These are phyloP conservation scores for Agrypnia vestita DNA, from an alignment of 1,140 invertebrate genomes.

Conservation along the genomic window DNA sequence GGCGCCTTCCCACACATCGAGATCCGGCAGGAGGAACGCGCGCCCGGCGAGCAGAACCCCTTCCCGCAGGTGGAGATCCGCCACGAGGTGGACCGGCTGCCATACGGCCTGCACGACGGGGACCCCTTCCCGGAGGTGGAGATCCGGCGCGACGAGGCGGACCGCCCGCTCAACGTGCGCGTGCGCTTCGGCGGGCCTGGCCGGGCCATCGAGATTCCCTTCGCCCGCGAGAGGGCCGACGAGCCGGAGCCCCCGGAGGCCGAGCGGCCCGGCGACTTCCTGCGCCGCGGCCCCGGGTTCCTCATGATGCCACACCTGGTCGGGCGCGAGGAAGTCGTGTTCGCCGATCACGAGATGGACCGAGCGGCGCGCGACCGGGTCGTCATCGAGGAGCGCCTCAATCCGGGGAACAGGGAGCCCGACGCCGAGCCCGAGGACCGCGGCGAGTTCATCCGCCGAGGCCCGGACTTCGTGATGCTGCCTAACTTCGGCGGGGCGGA, in stretches of 20 bases:
- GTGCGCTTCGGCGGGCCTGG: constrained; percentile 2
- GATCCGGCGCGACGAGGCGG: not conserved
- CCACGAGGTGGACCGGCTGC: not conserved
- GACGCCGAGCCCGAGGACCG: not conserved
- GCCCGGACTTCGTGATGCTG: constrained; percentile 21
- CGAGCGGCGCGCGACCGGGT: not conserved
- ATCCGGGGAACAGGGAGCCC: not conserved
- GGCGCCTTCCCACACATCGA: not conserved
- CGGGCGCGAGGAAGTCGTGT: constrained; percentile 24
- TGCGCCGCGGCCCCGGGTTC: not conserved
- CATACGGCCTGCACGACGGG: not conserved
- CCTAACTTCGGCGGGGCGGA: not conserved
- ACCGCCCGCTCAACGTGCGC: constrained; percentile 4
- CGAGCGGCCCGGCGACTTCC: not conserved
- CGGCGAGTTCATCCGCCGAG: constrained; percentile 1
- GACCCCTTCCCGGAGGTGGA: constrained; percentile 5
- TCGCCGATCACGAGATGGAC: constrained; percentile 1
- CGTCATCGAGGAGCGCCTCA: constrained; percentile 3
- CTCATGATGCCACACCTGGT: not conserved
- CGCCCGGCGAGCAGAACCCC: not conserved
- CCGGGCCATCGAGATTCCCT: not conserved
- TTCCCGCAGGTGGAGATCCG: not conserved
- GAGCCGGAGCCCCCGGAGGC: not conserved
- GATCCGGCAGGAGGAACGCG: not conserved
- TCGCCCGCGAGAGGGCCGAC: not conserved